These are phyloP conservation scores for Amblyraja radiata DNA, from an alignment of 2,797 vertebrate genomes.

Conservation along the genomic window DNA sequence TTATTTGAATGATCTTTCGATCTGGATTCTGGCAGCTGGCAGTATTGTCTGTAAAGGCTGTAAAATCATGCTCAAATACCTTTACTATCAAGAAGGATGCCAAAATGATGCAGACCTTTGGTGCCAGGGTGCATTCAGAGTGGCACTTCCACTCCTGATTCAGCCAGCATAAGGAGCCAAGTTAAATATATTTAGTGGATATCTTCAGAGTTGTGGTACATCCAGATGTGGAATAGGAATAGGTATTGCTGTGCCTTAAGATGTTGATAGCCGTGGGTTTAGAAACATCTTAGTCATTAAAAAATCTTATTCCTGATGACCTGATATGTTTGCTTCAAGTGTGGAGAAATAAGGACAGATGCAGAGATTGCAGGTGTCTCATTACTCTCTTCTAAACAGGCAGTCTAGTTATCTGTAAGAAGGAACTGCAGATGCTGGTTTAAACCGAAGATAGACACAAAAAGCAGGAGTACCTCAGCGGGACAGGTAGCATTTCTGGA, in stretches of 20 bases:
- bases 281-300: neutral
- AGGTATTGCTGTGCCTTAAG: neutral
- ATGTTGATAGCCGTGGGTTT: neutral
- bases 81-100: neutral
- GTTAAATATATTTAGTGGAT: neutral
- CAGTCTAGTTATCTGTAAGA: too few relatives aligned
- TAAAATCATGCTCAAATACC: too few relatives aligned
- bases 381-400: neutral
- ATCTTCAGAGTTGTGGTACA: neutral
- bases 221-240: neutral
- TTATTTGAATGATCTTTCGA: neutral
- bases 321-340: neutral
- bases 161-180: neutral
- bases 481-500: too few relatives aligned
- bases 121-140: neutral
- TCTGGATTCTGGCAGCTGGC: too few relatives aligned
- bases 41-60: neutral
- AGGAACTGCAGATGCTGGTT: too few relatives aligned
- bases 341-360: neutral
- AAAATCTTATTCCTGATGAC: neutral
- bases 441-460: too few relatives aligned
- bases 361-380: too few relatives aligned
- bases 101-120: neutral
- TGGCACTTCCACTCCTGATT: neutral
- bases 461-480: too few relatives aligned